Evolutionary conservation across 2,797 vertebrate genomes (phyloP), one percentile per base, ranked within the genome.

Genomic region (Clarias laeviceps): DNA sequence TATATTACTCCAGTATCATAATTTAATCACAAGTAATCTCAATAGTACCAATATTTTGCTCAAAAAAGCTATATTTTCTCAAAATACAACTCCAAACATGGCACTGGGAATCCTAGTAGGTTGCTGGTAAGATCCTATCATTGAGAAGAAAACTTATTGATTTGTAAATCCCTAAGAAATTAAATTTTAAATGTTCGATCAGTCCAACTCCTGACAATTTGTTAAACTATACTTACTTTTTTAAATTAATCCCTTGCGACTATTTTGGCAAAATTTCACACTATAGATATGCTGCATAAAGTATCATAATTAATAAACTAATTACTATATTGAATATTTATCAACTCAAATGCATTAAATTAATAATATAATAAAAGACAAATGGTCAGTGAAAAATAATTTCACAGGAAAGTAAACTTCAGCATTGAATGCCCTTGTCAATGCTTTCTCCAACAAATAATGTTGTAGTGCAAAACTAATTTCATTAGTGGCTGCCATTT

Each of bases 401-500:
- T 86, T 69, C 64, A 57, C 69, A 83, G 82, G 76, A 94, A 89
- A 89, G 89, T 80, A 91, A 91, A 92, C 92, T 88, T 89, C 89
- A 91, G 92, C 90, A 91, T 85, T 89, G 91, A 87, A 77, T 94
- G 94, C 92, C 94, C 94, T 95, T 95, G 93, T 93, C 93, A 93
- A 93, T 93, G 93, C 91, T 92, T 93, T 91, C 90, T 92, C 92
- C 90, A 94, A 94, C 93, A 94, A 95, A 95, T 94, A 96, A 95
- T 94, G 94, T 94, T 95, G 94, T 91, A 91, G 93, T 89, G 94
- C 93, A 94, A 93, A 95, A 95, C 94, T 95, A 94, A 95, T 96
- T 95, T 95, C 93, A 95, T 96, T 95, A 95, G 94, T 78, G 88
- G 90, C 92, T 94, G 93, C 94, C 94, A 94, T 93, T 95, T 92